These are phyloP conservation scores for Xyrichtys novacula DNA, from an alignment of 2,797 vertebrate genomes.

Conservation along the genomic window DNA sequence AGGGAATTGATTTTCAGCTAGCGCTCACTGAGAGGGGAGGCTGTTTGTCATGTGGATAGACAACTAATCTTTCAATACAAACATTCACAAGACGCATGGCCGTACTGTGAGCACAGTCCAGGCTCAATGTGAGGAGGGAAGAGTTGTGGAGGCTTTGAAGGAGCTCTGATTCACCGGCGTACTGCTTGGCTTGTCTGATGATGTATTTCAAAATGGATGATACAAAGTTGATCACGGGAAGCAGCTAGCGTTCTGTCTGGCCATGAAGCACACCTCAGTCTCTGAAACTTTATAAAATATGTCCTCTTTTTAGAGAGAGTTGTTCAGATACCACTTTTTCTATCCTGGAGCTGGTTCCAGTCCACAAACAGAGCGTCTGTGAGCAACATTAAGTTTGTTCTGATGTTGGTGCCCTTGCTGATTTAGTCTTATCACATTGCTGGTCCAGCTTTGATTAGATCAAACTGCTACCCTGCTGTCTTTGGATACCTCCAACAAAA, in stretches of 20 bases:
- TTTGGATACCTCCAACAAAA: too few relatives aligned
- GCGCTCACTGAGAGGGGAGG: constrained; percentile 74
- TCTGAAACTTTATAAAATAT: constrained; percentile 40
- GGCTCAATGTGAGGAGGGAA: constrained; percentile 48
- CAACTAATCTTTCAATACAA: constrained; percentile 85
- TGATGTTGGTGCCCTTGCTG: not conserved
- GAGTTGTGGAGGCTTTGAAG: constrained; percentile 31
- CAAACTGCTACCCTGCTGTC: too few relatives aligned
- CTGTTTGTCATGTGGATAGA: constrained; percentile 84
- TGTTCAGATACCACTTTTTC: not conserved
- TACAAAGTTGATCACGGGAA: constrained; percentile 37
- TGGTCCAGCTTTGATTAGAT: too few relatives aligned
- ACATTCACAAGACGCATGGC: constrained; percentile 81
- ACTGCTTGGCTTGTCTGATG: constrained; percentile 18
- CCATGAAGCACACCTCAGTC: constrained; percentile 21
- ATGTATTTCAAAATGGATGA: constrained; percentile 46
- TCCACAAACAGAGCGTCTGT: not conserved
- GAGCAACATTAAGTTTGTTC: not conserved
- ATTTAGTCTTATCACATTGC: not conserved
- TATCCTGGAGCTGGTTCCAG: not conserved
- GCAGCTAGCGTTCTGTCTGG: constrained; percentile 39
- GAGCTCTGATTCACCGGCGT: not conserved
- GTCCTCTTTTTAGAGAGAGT: constrained; percentile 5
- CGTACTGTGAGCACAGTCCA: constrained; percentile 63
- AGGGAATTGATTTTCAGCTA: constrained; percentile 85